Conservation (phyloP, 2,888 invertebrate genomes). For the Plusia festucae region DNA sequence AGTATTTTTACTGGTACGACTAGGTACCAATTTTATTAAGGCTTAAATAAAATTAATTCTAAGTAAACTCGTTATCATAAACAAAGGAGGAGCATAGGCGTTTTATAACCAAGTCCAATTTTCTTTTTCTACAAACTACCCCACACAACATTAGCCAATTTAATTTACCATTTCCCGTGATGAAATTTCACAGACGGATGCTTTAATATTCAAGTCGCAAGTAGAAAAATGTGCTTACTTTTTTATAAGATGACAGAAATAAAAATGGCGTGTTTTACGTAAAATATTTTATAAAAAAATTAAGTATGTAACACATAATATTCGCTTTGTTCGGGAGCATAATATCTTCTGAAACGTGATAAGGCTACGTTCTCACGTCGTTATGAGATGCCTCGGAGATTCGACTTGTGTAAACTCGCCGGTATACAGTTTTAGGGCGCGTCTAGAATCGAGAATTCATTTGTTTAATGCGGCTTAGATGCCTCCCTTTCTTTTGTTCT, state of each 20-base stretch:
- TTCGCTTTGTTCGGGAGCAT: constrained; percentile 22
- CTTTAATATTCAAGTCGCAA: constrained; percentile 42
- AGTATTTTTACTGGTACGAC: too few relatives aligned
- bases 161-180: constrained; percentile 34
- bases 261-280: constrained; percentile 14
- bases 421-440: constrained; percentile 14
- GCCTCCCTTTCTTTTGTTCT: too few relatives aligned
- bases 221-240: constrained; percentile 40
- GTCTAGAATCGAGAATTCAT: neutral
- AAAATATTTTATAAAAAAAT: constrained; percentile 44
- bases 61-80: neutral
- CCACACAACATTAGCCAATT: constrained; percentile 21
- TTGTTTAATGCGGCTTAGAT: too few relatives aligned
- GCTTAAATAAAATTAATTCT: neutral
- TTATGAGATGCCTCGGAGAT: constrained; percentile 49
- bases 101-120: neutral
- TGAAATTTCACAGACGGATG: constrained; percentile 34
- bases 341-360: constrained; percentile 42
- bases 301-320: constrained; percentile 41
- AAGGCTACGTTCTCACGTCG: constrained; percentile 51
- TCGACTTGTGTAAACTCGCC: constrained; percentile 23
- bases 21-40: neutral
- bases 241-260: constrained; percentile 32
- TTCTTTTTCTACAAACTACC: neutral
- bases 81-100: neutral